phyloP scores from a whole-genome alignment of 2,888 invertebrate genomes.

The Xestia rhomboidea region DNA sequence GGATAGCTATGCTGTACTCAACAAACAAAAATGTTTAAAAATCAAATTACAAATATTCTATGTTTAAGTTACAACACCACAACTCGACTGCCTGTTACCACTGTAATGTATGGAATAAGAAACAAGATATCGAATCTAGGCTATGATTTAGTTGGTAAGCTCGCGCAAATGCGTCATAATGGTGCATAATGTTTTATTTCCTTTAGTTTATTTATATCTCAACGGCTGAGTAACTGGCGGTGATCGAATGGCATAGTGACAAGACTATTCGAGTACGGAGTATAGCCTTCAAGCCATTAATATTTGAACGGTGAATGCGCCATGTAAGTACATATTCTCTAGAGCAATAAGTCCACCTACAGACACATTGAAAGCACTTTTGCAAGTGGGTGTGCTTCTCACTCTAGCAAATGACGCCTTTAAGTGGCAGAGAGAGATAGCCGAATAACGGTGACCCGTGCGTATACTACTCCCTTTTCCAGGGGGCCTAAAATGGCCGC shows the following conservation, averaged over 20 bases:
- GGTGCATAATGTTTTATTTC: constrained; percentile 83
- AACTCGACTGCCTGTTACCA: constrained; percentile 66
- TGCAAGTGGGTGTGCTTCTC: not conserved
- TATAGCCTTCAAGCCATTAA: not conserved
- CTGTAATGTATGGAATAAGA: constrained; percentile 52
- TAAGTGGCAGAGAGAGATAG: constrained; percentile 1
- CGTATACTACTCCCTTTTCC: not conserved
- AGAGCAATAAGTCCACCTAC: not conserved
- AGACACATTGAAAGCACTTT: not conserved
- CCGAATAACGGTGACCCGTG: not conserved
- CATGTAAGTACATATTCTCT: not conserved
- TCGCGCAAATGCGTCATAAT: constrained; percentile 63
- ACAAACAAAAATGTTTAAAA: constrained; percentile 17
- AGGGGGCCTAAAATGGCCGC: too few species aligned
- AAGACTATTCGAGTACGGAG: too few species aligned
- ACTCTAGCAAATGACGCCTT: not conserved
- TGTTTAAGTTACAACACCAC: constrained; percentile 38
- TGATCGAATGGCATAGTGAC: not conserved
- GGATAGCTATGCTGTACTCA: constrained; percentile 17
- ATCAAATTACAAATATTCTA: constrained; percentile 27
- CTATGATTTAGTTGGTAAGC: constrained; percentile 81
- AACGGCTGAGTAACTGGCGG: constrained; percentile 29
- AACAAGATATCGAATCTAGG: constrained; percentile 78
- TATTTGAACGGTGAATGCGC: not conserved
- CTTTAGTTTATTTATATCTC: constrained; percentile 62